Evolutionary conservation across 37 sponge, comb jelly and placozoan genomes (phyloP), one percentile per base, ranked within the genome.

Genomic region (Mnemiopsis leidyi): DNA sequence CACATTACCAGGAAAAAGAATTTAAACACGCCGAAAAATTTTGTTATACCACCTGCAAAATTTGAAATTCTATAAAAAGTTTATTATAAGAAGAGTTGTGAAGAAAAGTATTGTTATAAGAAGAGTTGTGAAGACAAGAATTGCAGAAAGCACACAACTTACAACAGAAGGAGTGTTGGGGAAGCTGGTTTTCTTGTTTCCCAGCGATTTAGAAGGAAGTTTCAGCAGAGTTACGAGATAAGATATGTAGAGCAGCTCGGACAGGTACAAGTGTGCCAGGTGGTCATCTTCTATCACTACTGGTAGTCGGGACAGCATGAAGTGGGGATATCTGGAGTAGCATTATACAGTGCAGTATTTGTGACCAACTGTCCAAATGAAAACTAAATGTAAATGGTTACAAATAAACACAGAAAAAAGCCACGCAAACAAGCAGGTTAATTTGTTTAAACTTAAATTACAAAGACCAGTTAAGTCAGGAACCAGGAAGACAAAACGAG

Each of bases 261-360:
- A 38, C 29, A 85, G 90, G 24, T 85, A 40, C 26, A 85, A 33
- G 29, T 40, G 40, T 25, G 90, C 90, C 25, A 40, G 23, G 23
- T 85, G 61, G 23, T 85, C 90, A 39, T 85, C 90, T 25, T 85
- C 90, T 29, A 85, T 85, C n/a, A 85, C 61, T 28, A 85, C 48
- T 40, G 90, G 90, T 39, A 85, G 36, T n/a, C 90, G 90, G 61
- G 90, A 85, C 61, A 85, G 29, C 90, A 85, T 40, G 90, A 39
- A 85, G 0, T 85, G 29, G 24, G 90, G 90, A 37, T 85, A 85
- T 25, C 90, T 85, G 82, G 21, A 36, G n/a, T n/a, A n/a, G n/a
- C n/a, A n/a, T n/a, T n/a, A n/a, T n/a, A n/a, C n/a, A n/a, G n/a
- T n/a, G n/a, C n/a, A n/a, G n/a, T n/a, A n/a, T n/a, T n/a, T n/a